Evolutionary conservation across 2,797 vertebrate species (phyloP), one percentile per base, ranked within the genome.

Genomic region (Urocyon cinereoargenteus): DNA sequence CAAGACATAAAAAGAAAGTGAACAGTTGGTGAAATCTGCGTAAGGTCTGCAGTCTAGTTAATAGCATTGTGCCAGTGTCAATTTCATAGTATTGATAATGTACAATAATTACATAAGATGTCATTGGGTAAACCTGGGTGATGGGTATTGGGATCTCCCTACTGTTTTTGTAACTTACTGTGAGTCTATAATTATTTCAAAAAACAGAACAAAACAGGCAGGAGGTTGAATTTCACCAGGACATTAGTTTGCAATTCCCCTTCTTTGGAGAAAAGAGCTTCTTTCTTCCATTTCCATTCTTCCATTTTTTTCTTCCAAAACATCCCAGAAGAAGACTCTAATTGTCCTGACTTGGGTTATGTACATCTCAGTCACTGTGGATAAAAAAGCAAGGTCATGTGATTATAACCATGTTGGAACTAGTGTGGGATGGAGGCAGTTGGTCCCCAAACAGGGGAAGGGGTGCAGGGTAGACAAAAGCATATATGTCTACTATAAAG

Each of bases 171-270:
- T 11, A 73, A 75, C 55, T 88, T 81, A 34, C 45, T 66, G 12
- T 73, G 55, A 45, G 15, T 94, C n/a, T 83, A 18, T 73, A 64
- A 79, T 86, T 72, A 91, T 82, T 91, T 87, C 57, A 73, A 73
- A 95, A 95, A 70, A 22, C 36, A 83, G 28, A 59, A 83, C 31
- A 86, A 61, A 85, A 18, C 19, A 77, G 19, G 11, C 13, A 75
- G 24, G 49, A 24, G 26, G 24, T 24, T 66, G 59, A 59, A 83
- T 59, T 64, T 77, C n/a, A 7, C 70, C 24, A 59, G 62, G 40
- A 49, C 51, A 28, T 59, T 59, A 24, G 18, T 59, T 66, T 59
- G 16, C 22, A 10, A 87, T 75, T 49, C 49, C 22, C 3, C 16
- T 15, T 82, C 12, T 81, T 83, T 75, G 28, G 55, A 62, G 26